Conservation (phyloP, 2,113 vertebrate genomes). For the Emydocephalus ijimae region DNA sequence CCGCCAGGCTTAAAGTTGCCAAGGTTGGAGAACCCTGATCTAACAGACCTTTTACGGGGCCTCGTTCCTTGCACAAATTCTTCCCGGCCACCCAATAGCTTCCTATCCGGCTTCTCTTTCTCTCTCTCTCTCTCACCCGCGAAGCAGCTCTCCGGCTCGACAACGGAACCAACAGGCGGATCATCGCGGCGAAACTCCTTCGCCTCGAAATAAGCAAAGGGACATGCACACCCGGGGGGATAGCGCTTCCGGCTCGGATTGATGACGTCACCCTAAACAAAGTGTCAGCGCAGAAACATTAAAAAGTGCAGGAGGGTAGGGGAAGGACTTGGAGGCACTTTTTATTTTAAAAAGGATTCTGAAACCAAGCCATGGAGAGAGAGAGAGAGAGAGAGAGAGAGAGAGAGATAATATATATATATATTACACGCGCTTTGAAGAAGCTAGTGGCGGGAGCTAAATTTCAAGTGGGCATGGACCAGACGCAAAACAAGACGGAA, state of each 20-base stretch:
- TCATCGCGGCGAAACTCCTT: not conserved
- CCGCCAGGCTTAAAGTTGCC: too few species aligned
- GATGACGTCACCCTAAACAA: not conserved
- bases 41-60: not conserved
- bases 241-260: not conserved
- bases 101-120: not conserved
- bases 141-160: not conserved
- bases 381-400: too few species aligned
- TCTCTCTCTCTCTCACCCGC: slow-evolving; percentile 5
- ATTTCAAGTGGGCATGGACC: not conserved
- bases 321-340: not conserved
- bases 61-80: not conserved
- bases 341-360: not conserved
- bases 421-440: not conserved
- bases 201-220: accelerated
- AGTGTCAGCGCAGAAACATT: not conserved
- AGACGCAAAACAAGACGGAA: not conserved
- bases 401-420: too few species aligned
- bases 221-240: accelerated
- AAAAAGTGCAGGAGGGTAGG: too few species aligned
- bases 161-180: not conserved
- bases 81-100: too few species aligned
- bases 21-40: too few species aligned
- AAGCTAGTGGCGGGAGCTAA: not conserved
- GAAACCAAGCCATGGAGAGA: too few species aligned